Percentiles rank a stretch among this genome's conserved stretches.
Conservation (phyloP, 2,888 invertebrate genomes). For the Drosophila greeni region DNA sequence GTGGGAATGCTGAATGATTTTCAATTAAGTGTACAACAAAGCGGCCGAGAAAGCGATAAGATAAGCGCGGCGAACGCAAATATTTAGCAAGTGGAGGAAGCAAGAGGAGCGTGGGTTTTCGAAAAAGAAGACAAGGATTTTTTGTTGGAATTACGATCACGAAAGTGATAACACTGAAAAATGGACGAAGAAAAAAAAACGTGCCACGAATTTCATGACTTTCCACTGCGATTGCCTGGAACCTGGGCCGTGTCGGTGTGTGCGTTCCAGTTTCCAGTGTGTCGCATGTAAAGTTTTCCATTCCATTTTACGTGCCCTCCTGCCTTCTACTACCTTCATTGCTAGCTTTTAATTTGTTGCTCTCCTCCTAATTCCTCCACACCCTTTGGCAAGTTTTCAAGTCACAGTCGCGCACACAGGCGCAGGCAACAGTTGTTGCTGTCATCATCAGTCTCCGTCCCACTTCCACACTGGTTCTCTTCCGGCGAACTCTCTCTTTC, state of each 20-base stretch:
- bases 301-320: slow-evolving; percentile 27
- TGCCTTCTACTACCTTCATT: slow-evolving; percentile 35
- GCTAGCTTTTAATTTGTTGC: slow-evolving; percentile 30
- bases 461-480: slow-evolving; percentile 10
- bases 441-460: slow-evolving; percentile 28
- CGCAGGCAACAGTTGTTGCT: slow-evolving; percentile 28
- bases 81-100: slow-evolving; percentile 58
- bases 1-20: slow-evolving; percentile 53
- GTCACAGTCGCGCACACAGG: slow-evolving; percentile 30
- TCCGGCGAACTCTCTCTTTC: slow-evolving; percentile 1
- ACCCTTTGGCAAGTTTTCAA: slow-evolving; percentile 65
- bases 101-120: slow-evolving; percentile 34
- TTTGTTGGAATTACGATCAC: slow-evolving; percentile 32
- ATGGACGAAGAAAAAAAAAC: slow-evolving; percentile 15
- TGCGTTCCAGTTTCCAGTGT: slow-evolving; percentile 25
- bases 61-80: slow-evolving; percentile 55
- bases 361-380: slow-evolving; percentile 49
- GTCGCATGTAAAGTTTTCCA: slow-evolving; percentile 24
- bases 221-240: slow-evolving; percentile 18
- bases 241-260: slow-evolving; percentile 1
- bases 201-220: slow-evolving; percentile 35
- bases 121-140: slow-evolving; percentile 31
- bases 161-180: slow-evolving; percentile 23
- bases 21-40: slow-evolving; percentile 66
- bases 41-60: slow-evolving; percentile 53